phyloP scores from a whole-genome alignment of 2,888 invertebrate species.

The Polietes domitor region DNA sequence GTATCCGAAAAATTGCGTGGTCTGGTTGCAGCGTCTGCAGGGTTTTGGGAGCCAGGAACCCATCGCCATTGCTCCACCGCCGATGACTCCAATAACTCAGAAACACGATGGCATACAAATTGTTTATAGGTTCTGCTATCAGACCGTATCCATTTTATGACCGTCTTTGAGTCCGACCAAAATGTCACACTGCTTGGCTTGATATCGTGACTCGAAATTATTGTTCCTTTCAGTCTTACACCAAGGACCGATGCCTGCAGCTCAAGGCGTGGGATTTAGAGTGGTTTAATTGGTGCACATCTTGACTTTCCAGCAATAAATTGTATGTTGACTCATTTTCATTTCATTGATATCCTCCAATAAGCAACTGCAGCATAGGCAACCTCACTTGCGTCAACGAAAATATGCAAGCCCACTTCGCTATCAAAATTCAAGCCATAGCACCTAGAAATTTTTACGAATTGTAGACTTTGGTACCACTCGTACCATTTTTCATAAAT shows the following conservation, averaged over 20 bases:
- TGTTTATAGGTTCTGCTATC: slow-evolving; percentile 20
- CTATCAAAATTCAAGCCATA: slow-evolving; percentile 4
- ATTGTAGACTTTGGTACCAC: neutral
- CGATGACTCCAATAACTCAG: slow-evolving; percentile 14
- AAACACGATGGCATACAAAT: slow-evolving; percentile 4
- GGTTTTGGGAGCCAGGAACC: slow-evolving; percentile 45
- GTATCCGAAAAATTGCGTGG: neutral
- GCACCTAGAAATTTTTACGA: slow-evolving; percentile 32
- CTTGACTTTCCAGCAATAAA: slow-evolving; percentile 34
- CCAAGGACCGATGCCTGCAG: slow-evolving; percentile 36
- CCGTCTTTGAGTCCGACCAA: neutral
- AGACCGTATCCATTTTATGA: neutral
- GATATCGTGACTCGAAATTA: neutral
- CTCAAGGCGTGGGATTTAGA: slow-evolving; percentile 39
- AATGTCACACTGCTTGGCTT: neutral
- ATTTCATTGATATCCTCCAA: neutral
- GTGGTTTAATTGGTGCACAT: slow-evolving; percentile 26
- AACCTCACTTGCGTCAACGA: too few relatives aligned
- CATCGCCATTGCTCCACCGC: slow-evolving; percentile 38
- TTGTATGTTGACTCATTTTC: neutral
- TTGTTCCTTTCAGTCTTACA: slow-evolving; percentile 20
- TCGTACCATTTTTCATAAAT: neutral
- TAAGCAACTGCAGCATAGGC: slow-evolving; percentile 39
- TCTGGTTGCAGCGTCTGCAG: slow-evolving; percentile 21
- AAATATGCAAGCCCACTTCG: neutral